phyloP scores from a whole-genome alignment of 2,113 vertebrate species.

The Corythornis cristatus region DNA sequence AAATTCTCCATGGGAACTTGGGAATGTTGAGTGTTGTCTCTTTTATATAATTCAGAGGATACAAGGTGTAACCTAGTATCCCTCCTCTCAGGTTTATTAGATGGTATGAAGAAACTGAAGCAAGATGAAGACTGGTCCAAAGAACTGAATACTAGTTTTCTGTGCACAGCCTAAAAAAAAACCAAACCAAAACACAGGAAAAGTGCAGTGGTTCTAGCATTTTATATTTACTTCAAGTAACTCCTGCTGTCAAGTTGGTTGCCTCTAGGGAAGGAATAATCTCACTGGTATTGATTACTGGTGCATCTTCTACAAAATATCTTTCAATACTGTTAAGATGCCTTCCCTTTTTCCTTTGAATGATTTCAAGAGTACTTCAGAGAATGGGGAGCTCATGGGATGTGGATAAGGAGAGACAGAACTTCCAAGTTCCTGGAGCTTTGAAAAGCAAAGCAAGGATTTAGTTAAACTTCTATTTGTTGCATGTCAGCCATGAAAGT shows the following conservation, averaged over 20 bases:
- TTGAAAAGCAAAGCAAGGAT: constrained; percentile 1
- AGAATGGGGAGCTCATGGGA: background rate
- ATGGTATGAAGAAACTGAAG: background rate
- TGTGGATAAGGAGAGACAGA: background rate
- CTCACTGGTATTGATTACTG: background rate
- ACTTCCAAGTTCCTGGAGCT: background rate
- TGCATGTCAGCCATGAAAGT: background rate
- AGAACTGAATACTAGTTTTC: background rate
- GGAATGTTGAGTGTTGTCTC: background rate
- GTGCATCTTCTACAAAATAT: background rate
- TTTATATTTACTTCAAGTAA: background rate
- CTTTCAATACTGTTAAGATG: background rate
- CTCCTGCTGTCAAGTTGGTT: background rate
- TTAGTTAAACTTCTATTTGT: background rate
- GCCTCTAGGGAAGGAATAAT: background rate
- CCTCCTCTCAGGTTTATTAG: background rate
- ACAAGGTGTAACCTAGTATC: background rate
- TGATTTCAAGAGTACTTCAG: background rate
- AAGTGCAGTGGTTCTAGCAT: background rate
- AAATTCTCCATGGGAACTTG: background rate
- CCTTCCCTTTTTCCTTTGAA: background rate
- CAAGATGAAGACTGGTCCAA: background rate
- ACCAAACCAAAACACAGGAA: background rate
- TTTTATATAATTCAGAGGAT: background rate
- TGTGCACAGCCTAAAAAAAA: background rate